Percentiles rank a stretch among this genome's conserved stretches.
These are phyloP conservation scores for Ivindomyrus marchei DNA, from an alignment of 2,113 vertebrate genomes.

Conservation along the genomic window DNA sequence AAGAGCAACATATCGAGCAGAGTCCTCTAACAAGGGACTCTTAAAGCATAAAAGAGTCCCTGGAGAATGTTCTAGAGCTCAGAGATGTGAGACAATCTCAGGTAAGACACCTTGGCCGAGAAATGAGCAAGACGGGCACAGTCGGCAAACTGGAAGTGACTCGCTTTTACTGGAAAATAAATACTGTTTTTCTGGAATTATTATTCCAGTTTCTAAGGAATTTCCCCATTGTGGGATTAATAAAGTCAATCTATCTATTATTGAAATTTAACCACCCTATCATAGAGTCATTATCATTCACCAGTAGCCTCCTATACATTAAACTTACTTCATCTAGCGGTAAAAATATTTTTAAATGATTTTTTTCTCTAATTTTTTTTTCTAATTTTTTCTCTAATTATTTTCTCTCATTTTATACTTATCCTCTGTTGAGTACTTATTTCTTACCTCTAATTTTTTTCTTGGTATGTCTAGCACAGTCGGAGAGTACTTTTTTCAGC, in stretches of 20 bases:
- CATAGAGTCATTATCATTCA: background rate
- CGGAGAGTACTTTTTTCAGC: no score
- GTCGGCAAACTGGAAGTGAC: background rate
- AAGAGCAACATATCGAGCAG: background rate
- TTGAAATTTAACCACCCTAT: background rate
- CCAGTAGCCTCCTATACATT: background rate
- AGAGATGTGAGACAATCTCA: conserved; percentile 4
- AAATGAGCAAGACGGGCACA: background rate
- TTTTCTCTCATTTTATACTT: no score
- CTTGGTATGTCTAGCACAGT: no score
- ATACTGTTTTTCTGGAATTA: background rate
- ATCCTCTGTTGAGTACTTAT: no score
- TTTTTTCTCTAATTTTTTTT: no score
- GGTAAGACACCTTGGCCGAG: background rate
- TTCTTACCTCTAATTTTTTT: no score
- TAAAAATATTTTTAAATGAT: background rate
- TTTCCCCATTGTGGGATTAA: no score
- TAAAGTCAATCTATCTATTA: background rate
- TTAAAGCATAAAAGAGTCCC: background rate
- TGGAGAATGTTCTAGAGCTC: background rate
- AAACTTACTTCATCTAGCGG: background rate
- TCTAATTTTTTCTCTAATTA: no score
- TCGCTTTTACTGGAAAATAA: background rate
- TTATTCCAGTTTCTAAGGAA: background rate
- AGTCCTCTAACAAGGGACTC: background rate